Base-by-base conservation (phyloP, 2,888 invertebrate species). In the Rhagophthalmus giganteus region DNA sequence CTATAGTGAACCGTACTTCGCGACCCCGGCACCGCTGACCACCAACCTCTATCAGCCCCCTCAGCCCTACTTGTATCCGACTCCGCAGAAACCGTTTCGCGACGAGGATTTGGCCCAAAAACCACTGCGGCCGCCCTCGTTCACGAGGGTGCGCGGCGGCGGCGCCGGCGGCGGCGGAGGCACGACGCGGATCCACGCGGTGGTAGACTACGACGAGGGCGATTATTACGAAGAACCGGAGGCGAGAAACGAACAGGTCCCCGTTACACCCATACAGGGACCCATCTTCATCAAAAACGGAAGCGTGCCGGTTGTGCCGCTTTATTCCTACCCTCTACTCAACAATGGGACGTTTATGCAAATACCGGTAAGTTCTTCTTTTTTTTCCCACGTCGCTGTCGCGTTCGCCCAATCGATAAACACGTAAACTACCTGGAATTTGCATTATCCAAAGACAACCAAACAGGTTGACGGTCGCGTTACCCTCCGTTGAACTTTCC, bases 301-400 rank as follows among this genome's bases (percentile, higher is more conserved):
- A 50, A 84, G 86, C 31, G 90, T 91, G 38, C 92, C 92, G 33
- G 92, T 92, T 3, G 90, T 92, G 55, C 92, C 92, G 12, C 78
- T 92, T 31, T 91, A 90, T 62, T 88, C 91, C 39, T 91, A 91
- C 76, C 87, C 88, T 35, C 87, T 88, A 61, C 78, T 89, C 66
- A 90, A 89, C 76, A 92, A 92, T 75, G 92, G 92, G 58, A 85
- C 88, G 33, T 87, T 90, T 74, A 85, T 91, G 63, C 91, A 92
- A 79, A 92, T 92, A 79, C 92, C 92, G 78, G 92, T 92, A 77
- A 90, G 90, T 84, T 53, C 20, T 5, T 20, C 7, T 5, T 20
- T 20, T 20, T 20, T 5, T 20, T 20, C n/a, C n/a, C n/a, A n/a
- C n/a, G n/a, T n/a, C n/a, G n/a, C n/a, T n/a, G n/a, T n/a, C n/a